phyloP scores from a whole-genome alignment of 2,888 invertebrate species.

The Pandemis heparana region DNA sequence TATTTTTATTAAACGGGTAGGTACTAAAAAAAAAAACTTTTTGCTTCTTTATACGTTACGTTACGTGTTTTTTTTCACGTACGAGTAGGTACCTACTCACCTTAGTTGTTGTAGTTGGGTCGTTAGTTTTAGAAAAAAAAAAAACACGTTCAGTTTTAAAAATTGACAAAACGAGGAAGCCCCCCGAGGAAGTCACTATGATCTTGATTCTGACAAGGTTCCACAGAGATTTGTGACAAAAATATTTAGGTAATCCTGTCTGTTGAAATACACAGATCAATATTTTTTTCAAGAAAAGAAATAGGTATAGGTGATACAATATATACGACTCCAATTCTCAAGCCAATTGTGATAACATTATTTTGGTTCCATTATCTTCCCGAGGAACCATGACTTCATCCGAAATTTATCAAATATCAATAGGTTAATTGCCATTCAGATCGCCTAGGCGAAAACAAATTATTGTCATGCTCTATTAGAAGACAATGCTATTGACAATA shows the following conservation, averaged over 20 bases:
- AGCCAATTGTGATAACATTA: not conserved
- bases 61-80: too few relatives aligned
- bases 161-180: not conserved
- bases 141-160: not conserved
- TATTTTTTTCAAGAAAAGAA: too few relatives aligned
- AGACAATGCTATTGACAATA: conserved; percentile 29
- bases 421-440: conserved; percentile 2
- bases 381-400: not conserved
- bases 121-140: too few relatives aligned
- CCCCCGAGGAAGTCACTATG: not conserved
- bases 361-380: not conserved
- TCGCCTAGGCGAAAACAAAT: conserved; percentile 19
- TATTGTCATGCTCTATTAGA: conserved; percentile 2
- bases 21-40: too few relatives aligned
- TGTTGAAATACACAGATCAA: too few relatives aligned
- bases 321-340: not conserved
- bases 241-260: too few relatives aligned
- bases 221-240: not conserved
- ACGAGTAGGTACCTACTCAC: too few relatives aligned
- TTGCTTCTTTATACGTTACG: too few relatives aligned
- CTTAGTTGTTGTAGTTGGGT: too few relatives aligned
- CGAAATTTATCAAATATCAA: conserved; percentile 2
- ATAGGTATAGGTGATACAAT: too few relatives aligned
- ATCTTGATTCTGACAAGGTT: not conserved
- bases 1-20: too few relatives aligned